Conservation (phyloP, 2,797 vertebrate genomes). For the Mormyrus hasselquistii region DNA sequence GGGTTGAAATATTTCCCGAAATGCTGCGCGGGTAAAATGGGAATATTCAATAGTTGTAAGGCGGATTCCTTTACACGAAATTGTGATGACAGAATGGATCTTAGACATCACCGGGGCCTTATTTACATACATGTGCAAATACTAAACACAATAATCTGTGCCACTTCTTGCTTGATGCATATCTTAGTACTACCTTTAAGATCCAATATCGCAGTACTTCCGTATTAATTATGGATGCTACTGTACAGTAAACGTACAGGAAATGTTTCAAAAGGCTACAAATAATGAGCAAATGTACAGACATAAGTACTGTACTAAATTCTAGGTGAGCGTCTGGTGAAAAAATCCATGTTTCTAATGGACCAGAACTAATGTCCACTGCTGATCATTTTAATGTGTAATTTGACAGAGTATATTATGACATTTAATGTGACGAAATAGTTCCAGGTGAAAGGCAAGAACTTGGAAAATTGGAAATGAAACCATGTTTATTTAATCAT, state of each 20-base stretch:
- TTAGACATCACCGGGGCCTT: background rate
- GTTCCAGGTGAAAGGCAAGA: background rate
- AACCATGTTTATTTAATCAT: slow-evolving; percentile 57
- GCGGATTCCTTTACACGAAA: slow-evolving; percentile 2
- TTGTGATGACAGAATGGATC: background rate
- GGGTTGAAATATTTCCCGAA: background rate
- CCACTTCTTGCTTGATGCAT: background rate
- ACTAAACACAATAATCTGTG: background rate
- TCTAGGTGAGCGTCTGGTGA: background rate
- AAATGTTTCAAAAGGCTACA: background rate
- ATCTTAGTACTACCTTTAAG: background rate
- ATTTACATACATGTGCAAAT: background rate
- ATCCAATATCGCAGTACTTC: background rate
- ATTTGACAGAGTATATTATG: background rate
- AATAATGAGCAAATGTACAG: background rate
- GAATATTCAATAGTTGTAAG: background rate
- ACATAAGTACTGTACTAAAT: background rate
- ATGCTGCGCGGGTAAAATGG: background rate
- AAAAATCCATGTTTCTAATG: background rate
- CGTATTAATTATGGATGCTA: background rate
- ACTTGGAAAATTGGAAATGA: slow-evolving; percentile 38
- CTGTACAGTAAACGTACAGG: background rate
- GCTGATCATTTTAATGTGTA: background rate
- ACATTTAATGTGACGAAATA: background rate
- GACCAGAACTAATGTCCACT: background rate